These are phyloP conservation scores for Noctuana brunneofusca DNA, from an alignment of 2,888 invertebrate species.

Conservation along the genomic window DNA sequence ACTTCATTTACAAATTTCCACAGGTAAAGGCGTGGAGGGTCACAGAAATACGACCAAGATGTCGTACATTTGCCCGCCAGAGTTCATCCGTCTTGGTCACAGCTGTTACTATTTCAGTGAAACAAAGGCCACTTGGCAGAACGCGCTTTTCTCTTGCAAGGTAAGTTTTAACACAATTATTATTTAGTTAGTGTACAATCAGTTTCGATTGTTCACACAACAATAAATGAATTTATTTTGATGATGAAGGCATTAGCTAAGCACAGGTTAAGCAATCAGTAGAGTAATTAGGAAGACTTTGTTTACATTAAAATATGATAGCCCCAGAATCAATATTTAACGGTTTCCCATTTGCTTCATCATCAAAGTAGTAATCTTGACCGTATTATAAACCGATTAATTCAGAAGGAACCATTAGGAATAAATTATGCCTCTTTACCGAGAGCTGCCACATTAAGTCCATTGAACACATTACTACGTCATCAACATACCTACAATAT, in stretches of 20 bases:
- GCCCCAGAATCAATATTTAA: neutral
- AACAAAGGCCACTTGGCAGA: conserved; percentile 86
- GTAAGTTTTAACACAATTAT: conserved; percentile 56
- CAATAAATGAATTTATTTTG: too few species aligned
- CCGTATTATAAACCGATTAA: too few species aligned
- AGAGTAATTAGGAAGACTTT: neutral
- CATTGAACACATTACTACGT: neutral
- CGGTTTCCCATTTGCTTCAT: neutral
- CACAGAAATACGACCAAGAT: conserved; percentile 69
- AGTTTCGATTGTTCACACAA: too few species aligned
- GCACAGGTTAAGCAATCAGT: neutral
- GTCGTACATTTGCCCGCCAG: conserved; percentile 86
- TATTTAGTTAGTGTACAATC: too few species aligned
- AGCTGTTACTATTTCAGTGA: conserved; percentile 90
- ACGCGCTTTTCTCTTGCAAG: conserved; percentile 87
- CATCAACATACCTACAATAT: too few species aligned
- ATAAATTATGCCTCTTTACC: too few species aligned
- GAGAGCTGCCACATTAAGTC: too few species aligned
- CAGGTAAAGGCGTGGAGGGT: conserved; percentile 62
- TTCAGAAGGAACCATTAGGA: too few species aligned
- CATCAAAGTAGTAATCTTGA: neutral
- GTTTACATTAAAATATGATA: neutral
- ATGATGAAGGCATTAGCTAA: neutral
- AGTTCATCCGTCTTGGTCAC: conserved; percentile 87
- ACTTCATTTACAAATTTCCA: neutral